Conservation (phyloP, 2,113 vertebrate species). For the Gobio gobio region DNA sequence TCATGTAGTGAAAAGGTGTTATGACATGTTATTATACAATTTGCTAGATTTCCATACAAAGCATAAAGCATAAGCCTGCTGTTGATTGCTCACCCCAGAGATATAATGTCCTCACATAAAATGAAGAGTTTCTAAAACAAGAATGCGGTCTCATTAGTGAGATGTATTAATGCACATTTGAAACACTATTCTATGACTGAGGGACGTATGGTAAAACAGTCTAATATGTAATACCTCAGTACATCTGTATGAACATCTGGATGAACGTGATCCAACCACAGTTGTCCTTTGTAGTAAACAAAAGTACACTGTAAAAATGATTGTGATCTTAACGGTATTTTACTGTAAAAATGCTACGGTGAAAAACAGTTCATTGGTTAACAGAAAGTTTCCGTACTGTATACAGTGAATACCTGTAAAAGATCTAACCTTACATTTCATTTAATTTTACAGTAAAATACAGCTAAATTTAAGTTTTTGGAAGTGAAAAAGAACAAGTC, state of each 20-base stretch:
- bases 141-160: neutral
- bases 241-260: too few species aligned
- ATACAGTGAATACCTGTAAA: too few species aligned
- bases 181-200: neutral
- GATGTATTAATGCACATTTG: neutral
- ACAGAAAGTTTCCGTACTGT: too few species aligned
- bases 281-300: neutral
- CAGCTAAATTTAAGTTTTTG: too few species aligned
- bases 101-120: neutral
- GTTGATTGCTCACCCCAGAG: constrained; percentile 2
- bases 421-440: too few species aligned
- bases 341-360: too few species aligned
- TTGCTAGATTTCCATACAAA: neutral
- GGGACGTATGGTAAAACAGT: neutral
- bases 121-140: constrained; percentile 26
- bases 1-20: neutral
- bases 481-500: too few species aligned
- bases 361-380: too few species aligned
- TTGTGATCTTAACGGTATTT: too few species aligned
- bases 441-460: too few species aligned
- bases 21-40: neutral
- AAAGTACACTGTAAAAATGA: too few species aligned
- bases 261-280: constrained; percentile 23
- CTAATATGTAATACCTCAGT: constrained; percentile 31
- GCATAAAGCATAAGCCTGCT: neutral